Percentiles rank a stretch among this genome's conserved stretches.
Evolutionary conservation across 2,113 vertebrate genomes (phyloP).

Genomic region (Zingel zingel): DNA sequence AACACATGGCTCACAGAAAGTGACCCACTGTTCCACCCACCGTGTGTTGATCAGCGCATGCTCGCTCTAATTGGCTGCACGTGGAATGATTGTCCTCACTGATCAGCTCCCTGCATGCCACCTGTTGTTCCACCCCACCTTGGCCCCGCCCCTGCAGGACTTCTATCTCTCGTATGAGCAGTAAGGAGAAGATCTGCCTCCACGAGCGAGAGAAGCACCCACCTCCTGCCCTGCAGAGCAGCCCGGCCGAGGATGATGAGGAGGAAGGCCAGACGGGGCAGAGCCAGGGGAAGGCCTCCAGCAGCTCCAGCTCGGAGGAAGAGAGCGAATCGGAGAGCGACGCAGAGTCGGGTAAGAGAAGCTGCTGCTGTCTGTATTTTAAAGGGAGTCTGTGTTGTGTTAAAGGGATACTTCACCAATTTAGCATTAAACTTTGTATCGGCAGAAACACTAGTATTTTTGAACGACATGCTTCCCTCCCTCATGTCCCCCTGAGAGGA

Average conservation of each 20-base stretch:
- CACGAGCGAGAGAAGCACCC: conserved; percentile 87
- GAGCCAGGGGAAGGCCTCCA: conserved; percentile 81
- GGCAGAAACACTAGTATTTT: no score
- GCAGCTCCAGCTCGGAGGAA: conserved; percentile 88
- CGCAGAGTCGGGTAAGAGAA: conserved; percentile 81
- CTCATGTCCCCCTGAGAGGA: no score
- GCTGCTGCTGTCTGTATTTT: neutral
- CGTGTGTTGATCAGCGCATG: conserved; percentile 54
- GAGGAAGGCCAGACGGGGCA: conserved; percentile 78
- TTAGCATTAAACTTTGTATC: no score
- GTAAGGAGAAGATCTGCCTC: conserved; percentile 87
- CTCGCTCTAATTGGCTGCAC: conserved; percentile 82
- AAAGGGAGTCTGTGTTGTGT: neutral
- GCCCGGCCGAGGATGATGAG: conserved; percentile 83
- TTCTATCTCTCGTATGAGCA: conserved; percentile 90
- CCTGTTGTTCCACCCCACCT: conserved; percentile 74
- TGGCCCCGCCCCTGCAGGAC: conserved; percentile 84
- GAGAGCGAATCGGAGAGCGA: conserved; percentile 87
- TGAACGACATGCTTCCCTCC: no score
- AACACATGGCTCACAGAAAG: conserved; percentile 39
- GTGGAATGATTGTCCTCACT: conserved; percentile 80
- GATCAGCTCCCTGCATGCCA: conserved; percentile 84
- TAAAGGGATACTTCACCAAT: no score
- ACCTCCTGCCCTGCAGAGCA: conserved; percentile 81
- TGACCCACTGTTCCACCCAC: conserved; percentile 37